Percentiles rank a stretch among this genome's conserved stretches.
Evolutionary conservation across 2,797 vertebrate species (phyloP).

Genomic region (Chiloscyllium punctatum): DNA sequence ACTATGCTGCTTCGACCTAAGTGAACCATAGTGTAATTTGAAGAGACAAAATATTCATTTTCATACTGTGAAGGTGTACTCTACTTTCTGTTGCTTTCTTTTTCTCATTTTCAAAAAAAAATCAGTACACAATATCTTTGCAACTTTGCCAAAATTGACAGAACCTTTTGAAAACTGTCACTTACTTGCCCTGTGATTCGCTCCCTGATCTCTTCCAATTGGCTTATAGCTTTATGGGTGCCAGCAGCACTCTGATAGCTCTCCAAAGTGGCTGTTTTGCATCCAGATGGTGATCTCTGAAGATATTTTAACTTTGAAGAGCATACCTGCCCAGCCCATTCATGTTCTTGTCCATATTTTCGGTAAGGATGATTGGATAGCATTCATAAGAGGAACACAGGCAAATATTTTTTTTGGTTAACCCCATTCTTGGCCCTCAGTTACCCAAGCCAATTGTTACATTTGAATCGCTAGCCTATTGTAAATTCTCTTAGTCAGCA

Average conservation of each 20-base stretch:
- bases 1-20: background rate
- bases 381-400: background rate
- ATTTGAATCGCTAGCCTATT: background rate
- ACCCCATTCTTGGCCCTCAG: background rate
- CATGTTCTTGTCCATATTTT: background rate
- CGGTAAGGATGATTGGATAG: background rate
- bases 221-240: background rate
- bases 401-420: background rate
- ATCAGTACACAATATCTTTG: background rate
- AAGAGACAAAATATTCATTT: background rate
- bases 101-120: too few species aligned
- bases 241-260: background rate
- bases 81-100: too few species aligned
- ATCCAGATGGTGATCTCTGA: background rate
- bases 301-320: background rate
- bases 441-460: background rate
- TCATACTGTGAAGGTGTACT: too few species aligned
- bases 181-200: background rate
- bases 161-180: background rate
- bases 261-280: background rate
- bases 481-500: background rate
- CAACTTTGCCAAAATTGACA: background rate
- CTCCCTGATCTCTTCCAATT: background rate
- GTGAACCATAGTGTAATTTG: background rate
- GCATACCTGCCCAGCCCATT: background rate